Evolutionary conservation across 2,797 vertebrate species (phyloP).

Genomic region (Dromococcyx pavoninus): DNA sequence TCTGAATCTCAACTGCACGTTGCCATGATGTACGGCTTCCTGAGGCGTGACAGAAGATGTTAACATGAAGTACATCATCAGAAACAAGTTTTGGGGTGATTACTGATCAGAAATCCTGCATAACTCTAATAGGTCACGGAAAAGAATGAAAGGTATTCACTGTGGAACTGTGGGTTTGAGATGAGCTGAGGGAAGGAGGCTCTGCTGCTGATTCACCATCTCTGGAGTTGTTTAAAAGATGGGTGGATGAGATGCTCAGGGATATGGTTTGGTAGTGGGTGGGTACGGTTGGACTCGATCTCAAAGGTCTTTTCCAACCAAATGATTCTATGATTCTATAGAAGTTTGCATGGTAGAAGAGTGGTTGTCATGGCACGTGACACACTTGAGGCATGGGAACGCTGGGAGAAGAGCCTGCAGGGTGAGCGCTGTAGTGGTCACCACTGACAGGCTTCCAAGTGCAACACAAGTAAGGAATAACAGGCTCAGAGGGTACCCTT

Average conservation of each 20-base stretch:
- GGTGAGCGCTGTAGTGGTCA: background rate
- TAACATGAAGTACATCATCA: accelerated
- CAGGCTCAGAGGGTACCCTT: background rate
- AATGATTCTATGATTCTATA: too few species aligned
- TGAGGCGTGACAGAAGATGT: accelerated
- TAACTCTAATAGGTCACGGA: accelerated
- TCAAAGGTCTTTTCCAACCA: too few species aligned
- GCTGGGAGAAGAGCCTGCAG: background rate
- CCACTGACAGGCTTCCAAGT: background rate
- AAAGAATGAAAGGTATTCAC: background rate
- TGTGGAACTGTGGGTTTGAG: background rate
- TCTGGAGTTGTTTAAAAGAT: too few species aligned
- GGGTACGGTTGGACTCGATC: too few species aligned
- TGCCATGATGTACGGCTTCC: accelerated
- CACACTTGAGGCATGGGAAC: too few species aligned
- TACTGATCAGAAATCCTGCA: background rate
- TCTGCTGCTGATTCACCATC: too few species aligned
- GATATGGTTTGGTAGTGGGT: too few species aligned
- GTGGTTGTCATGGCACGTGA: too few species aligned
- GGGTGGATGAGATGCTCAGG: too few species aligned
- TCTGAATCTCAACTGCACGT: accelerated
- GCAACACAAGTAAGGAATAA: background rate
- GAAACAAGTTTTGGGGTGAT: too few species aligned
- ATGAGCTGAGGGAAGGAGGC: background rate
- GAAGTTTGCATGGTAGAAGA: accelerated